Evolutionary conservation across 2,113 vertebrate genomes (phyloP), one percentile per base, ranked within the genome.

Genomic region (Polypterus bichir): DNA sequence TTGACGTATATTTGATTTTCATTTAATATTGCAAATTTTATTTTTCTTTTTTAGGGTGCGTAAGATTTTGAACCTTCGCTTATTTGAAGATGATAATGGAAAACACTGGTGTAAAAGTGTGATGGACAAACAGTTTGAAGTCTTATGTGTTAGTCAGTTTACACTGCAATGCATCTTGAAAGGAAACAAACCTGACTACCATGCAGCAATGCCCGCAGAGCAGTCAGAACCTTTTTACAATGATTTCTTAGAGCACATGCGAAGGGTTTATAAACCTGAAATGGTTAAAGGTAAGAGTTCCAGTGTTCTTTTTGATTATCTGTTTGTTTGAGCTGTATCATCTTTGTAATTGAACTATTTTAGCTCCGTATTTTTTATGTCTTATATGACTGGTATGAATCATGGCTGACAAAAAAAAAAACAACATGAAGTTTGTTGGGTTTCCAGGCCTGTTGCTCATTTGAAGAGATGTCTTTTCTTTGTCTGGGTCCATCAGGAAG

Each of bases 171-270:
- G 90, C 58, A 77, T 95, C 54, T 83, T 98, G 60, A 99, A 97
- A 72, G 93, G 91, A 48, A 97, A 96, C 83, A 97, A 98, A 73
- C 96, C 95, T 0, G 96, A 99, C 78, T 99, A 91, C 73, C 96
- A 98, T 73, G 71, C 79, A 59, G 95, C 94, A 61, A 97, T 97
- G 96, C 88, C 92, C 3, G 80, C 91, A 0, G 93, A 95, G 59
- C 77, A 91, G 66, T 87, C 96, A 0, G 89, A 96, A 70, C 79
- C 86, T 11, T 97, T 97, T 76, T 97, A 98, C 66, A 79, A 82
- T 73, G 85, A 79, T 81, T 88, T 99, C 69, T 72, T 98, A 75
- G 89, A 97, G 76, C 91, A 85, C 71, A 79, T 97, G 78, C 88
- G 88, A 58, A 92, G 84, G 67, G 56, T 73, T 11, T 86, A 99